phyloP scores from a whole-genome alignment of 1,140 invertebrate genomes.

The Drosophila mayri region DNA sequence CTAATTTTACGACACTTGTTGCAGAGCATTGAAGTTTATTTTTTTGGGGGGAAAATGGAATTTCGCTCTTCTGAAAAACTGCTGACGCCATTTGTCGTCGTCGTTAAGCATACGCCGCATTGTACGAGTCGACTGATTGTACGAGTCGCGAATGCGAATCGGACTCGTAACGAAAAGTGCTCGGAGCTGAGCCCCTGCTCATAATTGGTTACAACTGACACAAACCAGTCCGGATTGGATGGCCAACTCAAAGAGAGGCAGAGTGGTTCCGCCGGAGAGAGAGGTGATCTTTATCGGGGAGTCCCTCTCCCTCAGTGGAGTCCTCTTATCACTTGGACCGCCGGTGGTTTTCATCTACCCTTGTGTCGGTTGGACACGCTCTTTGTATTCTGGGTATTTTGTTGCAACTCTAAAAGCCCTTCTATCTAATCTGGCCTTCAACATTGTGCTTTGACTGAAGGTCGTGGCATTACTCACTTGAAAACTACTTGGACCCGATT shows the following conservation, averaged over 20 bases:
- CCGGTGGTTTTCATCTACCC: neutral
- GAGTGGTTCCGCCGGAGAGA: constrained; percentile 5
- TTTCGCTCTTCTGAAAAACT: constrained; percentile 13
- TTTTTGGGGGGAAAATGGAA: constrained; percentile 10
- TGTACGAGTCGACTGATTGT: constrained; percentile 17
- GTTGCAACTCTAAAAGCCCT: neutral
- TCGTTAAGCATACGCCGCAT: constrained; percentile 16
- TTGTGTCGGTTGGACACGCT: constrained; percentile 1
- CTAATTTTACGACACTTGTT: constrained; percentile 22
- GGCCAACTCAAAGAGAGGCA: constrained; percentile 27
- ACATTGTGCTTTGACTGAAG: neutral
- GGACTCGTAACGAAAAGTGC: constrained; percentile 11
- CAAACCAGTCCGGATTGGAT: constrained; percentile 45
- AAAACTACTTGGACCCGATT: neutral
- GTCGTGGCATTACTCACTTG: neutral
- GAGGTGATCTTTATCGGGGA: constrained; percentile 23
- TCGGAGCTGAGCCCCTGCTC: constrained; percentile 20
- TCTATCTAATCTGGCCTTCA: constrained; percentile 17
- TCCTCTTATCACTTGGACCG: constrained; percentile 27
- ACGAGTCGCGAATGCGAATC: constrained; percentile 29
- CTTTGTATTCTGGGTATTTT: constrained; percentile 9
- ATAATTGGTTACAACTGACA: constrained; percentile 54
- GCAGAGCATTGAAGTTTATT: constrained; percentile 2
- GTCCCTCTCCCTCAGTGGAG: neutral
- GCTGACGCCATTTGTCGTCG: constrained; percentile 27